Evolutionary conservation across 2,113 vertebrate species (phyloP), one percentile per base, ranked within the genome.

Genomic region (Mirza zaza): DNA sequence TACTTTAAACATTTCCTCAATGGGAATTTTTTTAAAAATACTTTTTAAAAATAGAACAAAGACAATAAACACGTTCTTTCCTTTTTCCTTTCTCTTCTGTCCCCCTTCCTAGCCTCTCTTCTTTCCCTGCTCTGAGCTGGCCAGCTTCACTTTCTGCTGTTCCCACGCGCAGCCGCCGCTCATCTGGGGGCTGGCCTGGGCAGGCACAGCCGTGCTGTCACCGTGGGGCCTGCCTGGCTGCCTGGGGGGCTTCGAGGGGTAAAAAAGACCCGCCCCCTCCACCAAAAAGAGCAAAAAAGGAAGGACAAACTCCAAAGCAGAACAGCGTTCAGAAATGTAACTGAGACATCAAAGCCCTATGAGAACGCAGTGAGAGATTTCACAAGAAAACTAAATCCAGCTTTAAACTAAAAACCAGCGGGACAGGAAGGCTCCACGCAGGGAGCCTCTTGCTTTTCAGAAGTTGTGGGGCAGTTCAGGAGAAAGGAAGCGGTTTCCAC

Each of bases 331-430:
- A 93, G 93, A 91, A 86, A 82, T 50, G 79, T 55, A 94, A 88
- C 3, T 91, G 93, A 86, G 73, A 95, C 95, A 91, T 96, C 95
- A 97, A 96, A 97, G 95, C 63, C 90, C 92, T 21, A 34, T 79
- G 80, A 94, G 89, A 80, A 92, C 52, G 18, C 17, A 20, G 65
- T 5, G 65, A 77, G 18, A 70, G 79, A 95, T 67, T 97, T 97
- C 95, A 29, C 23, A 57, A 93, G 95, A 97, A 96, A 95, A 89
- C 59, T 50, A 81, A 79, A 84, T 70, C 17, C 11, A 39, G 36
- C 50, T 0, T 32, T 48, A 21, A 61, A 63, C 25, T 63, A 63
- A 63, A 61, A 63, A 63, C n/a, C 39, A 6, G 27, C 1, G 80
- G 81, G 91, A 71, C 42, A 86, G 45, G 73, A 67, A n/a, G 6